Base-by-base conservation (phyloP, 2,888 invertebrate genomes). In the Yponomeuta sedellus region DNA sequence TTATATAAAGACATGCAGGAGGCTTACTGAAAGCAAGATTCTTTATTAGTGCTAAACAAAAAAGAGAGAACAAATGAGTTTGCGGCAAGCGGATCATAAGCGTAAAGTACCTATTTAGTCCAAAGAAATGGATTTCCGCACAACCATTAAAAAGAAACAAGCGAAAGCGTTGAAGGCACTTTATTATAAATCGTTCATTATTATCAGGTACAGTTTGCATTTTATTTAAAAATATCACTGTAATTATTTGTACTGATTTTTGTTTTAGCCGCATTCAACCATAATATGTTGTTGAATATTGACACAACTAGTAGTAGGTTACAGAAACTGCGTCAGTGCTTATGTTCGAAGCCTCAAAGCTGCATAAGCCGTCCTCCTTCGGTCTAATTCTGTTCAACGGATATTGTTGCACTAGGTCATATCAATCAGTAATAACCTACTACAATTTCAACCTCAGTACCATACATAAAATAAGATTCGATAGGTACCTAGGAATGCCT, bases 161-260 rank as follows among this genome's bases (percentile, higher is more conserved):
- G 59, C 52, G 66, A 66, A 66, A 66, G 66, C 66, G 66, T 66
- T 61, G 44, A 44, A 61, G 61, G 40, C 52, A 66, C 40, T 65
- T 65, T 65, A 22, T 52, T 61, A 52, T 61, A 40, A 61, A 44
- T 66, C 59, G 20, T 65, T 65, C 34, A 65, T 65, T 22, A 65
- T 61, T 44, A 19, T 65, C 61, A 20, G 61, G 34, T 19, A 52
- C 52, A 44, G 61, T 56, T 64, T 11, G 16, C 19, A 22, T 59
- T 59, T 6, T 5, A 8, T 34, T 8, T 34, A 34, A 34, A 34
- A 8, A 34, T 34, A 34, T 34, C 34, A 34, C 34, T 34, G 1
- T 34, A 34, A 34, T 34, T 34, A 34, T 34, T 5, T 34, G 10
- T 34, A 34, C 34, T 34, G 34, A 5, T 34, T n/a, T n/a, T n/a